A percentile compares a stretch with the other conserved stretches of the same genome.
Evolutionary conservation across 2,113 vertebrate species (phyloP).

Genomic region (Mystacornis crossleyi): DNA sequence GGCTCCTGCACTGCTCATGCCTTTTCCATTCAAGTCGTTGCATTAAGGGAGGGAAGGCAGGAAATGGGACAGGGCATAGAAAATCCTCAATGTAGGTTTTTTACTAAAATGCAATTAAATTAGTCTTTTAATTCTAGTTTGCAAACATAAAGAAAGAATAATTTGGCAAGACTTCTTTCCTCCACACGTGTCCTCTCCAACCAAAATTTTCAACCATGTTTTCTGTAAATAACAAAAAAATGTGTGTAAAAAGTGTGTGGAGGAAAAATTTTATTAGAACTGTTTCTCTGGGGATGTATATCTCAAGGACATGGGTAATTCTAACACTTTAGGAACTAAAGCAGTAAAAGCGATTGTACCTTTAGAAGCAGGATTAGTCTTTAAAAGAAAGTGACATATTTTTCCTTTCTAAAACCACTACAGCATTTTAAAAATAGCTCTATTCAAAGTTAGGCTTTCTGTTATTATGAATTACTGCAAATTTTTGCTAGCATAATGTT

Average conservation of each 20-base stretch:
- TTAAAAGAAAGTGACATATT: background rate
- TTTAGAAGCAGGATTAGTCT: background rate
- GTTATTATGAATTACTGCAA: background rate
- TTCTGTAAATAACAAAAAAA: background rate
- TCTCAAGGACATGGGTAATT: background rate
- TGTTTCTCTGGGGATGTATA: background rate
- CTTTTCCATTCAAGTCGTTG: background rate
- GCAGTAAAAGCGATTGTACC: background rate
- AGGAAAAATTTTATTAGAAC: background rate
- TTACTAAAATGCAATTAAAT: background rate
- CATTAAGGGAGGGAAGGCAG: background rate
- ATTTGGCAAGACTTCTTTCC: background rate
- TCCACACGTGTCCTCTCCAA: accelerated
- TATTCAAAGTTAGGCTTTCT: background rate
- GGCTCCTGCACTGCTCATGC: background rate
- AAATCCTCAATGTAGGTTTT: background rate
- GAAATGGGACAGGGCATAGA: background rate
- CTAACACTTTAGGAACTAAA: background rate
- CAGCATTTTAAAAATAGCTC: background rate
- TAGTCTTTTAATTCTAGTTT: background rate
- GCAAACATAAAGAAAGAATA: background rate
- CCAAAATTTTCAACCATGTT: background rate
- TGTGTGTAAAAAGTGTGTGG: background rate
- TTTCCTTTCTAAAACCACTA: background rate
- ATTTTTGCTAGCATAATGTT: background rate